These are phyloP conservation scores for Palythoa grandis DNA, from an alignment of 92 coral and sea anemone genomes.

Conservation along the genomic window DNA sequence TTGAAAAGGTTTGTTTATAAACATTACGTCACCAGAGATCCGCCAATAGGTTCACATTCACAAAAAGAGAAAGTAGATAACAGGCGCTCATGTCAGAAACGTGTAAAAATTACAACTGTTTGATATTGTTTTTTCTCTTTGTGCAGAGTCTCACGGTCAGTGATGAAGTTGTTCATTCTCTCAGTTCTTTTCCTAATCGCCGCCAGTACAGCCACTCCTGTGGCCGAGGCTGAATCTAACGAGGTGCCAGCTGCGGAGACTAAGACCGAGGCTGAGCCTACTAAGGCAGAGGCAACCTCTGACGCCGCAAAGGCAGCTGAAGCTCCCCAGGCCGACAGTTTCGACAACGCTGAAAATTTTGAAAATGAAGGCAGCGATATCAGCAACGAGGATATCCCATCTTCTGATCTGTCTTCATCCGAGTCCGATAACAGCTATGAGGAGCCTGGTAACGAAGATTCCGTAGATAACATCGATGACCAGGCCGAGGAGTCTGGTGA, in stretches of 20 bases:
- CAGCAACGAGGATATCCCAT: slow-evolving; percentile 36
- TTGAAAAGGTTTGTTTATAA: no score
- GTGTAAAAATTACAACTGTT: neutral
- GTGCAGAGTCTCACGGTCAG: slow-evolving; percentile 9
- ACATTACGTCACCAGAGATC: no score
- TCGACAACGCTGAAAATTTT: slow-evolving; percentile 30
- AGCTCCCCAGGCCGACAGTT: slow-evolving; percentile 36
- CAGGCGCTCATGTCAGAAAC: no score
- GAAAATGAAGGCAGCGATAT: slow-evolving; percentile 34
- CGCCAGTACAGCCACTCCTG: slow-evolving; percentile 31
- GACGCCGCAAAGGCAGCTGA: slow-evolving; percentile 46
- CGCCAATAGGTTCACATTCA: neutral
- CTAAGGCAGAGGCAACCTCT: slow-evolving; percentile 31
- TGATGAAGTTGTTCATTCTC: slow-evolving; percentile 36
- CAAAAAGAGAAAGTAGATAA: neutral
- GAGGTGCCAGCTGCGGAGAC: slow-evolving; percentile 36
- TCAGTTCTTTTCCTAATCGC: slow-evolving; percentile 34
- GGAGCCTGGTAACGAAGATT: slow-evolving; percentile 24
- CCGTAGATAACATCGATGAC: slow-evolving; percentile 33
- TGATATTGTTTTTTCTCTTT: neutral
- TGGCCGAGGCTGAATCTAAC: slow-evolving; percentile 41
- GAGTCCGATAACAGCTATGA: slow-evolving; percentile 40
- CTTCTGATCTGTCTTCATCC: slow-evolving; percentile 30
- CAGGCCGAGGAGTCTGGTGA: slow-evolving; percentile 38
- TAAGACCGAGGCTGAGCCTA: slow-evolving; percentile 27